Evolutionary conservation across 2,113 vertebrate species (phyloP).

Genomic region (Cyphomyrus plagiostoma): DNA sequence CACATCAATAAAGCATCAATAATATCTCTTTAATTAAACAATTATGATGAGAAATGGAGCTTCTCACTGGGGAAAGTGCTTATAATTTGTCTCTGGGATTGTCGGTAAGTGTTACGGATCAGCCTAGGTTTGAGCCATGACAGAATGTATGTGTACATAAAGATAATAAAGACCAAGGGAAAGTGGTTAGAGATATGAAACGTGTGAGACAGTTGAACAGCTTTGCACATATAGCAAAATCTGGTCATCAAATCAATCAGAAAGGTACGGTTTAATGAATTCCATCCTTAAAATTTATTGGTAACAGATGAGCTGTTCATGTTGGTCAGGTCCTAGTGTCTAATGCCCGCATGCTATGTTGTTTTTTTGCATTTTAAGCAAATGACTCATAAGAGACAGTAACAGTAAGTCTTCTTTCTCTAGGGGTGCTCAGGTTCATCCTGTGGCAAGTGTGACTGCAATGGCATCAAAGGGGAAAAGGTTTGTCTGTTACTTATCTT

Average conservation of each 20-base stretch:
- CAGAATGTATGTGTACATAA: not conserved
- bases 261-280: not conserved
- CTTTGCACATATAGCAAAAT: not conserved
- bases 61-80: not conserved
- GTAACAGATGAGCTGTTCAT: not conserved
- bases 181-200: not conserved
- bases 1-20: not conserved
- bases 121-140: not conserved
- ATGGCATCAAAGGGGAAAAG: conserved; percentile 89
- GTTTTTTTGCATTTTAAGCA: not conserved
- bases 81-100: not conserved
- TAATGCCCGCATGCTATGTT: not conserved
- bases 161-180: not conserved
- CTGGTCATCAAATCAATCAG: not conserved
- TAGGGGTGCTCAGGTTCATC: conserved; percentile 81
- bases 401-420: conserved; percentile 21
- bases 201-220: not conserved
- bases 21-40: not conserved
- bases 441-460: conserved; percentile 94
- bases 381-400: not conserved
- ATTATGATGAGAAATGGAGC: not conserved
- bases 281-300: not conserved
- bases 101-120: not conserved
- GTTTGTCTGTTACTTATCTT: conserved; percentile 54
- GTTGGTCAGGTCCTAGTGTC: not conserved